Evolutionary conservation across 2,113 vertebrate species (phyloP).

Genomic region (Mesembrinibis cayennensis): DNA sequence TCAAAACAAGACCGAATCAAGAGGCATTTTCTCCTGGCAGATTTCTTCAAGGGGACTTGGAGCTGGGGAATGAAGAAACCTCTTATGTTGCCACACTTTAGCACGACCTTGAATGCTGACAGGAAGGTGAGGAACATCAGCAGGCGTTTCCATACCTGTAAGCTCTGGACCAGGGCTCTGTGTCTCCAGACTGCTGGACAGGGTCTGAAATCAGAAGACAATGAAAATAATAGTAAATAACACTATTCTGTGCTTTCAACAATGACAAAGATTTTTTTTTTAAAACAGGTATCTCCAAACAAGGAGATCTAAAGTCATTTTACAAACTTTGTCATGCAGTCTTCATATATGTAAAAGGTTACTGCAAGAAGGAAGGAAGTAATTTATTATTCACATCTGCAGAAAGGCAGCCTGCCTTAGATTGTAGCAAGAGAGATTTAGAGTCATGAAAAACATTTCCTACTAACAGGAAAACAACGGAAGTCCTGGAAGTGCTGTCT

Average conservation of each 20-base stretch:
- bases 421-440: background rate
- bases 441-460: background rate
- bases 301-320: background rate
- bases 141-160: background rate
- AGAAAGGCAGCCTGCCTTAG: background rate
- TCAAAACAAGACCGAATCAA: constrained; percentile 47
- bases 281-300: background rate
- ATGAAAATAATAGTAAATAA: background rate
- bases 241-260: background rate
- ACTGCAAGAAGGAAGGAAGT: background rate
- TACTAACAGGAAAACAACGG: background rate
- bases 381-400: background rate
- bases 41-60: constrained; percentile 83
- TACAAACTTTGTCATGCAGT: background rate
- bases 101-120: constrained; percentile 74
- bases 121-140: constrained; percentile 75
- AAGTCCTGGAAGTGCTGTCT: background rate
- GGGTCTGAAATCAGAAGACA: background rate
- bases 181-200: background rate
- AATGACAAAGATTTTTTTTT: background rate
- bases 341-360: background rate
- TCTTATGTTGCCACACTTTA: constrained; percentile 63
- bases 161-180: background rate
- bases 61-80: constrained; percentile 78
- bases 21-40: constrained; percentile 70